Percentiles rank a stretch among this genome's conserved stretches.
Evolutionary conservation across 2,797 vertebrate species (phyloP).

Genomic region (Borostomias antarcticus): DNA sequence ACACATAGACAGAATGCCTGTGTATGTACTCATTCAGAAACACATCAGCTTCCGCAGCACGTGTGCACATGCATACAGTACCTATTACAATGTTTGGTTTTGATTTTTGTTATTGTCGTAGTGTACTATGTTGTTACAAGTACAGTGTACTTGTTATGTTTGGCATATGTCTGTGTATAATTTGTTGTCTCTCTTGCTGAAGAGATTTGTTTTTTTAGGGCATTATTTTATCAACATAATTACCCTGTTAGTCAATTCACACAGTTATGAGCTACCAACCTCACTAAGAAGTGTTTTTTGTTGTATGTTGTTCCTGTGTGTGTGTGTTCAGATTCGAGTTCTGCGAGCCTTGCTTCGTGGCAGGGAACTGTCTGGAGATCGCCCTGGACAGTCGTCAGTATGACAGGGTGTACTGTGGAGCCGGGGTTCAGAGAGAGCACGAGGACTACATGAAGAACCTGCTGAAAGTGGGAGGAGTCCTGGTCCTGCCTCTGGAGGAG

Average conservation of each 20-base stretch:
- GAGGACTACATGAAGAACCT: conserved; percentile 89
- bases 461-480: conserved; percentile 86
- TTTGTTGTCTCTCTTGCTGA: too few relatives aligned
- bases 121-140: too few relatives aligned
- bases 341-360: conserved; percentile 87
- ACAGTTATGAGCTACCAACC: neutral
- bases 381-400: conserved; percentile 83
- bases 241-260: too few relatives aligned
- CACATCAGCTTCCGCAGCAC: too few relatives aligned
- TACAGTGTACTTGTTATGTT: too few relatives aligned
- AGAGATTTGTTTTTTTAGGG: too few relatives aligned
- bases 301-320: neutral
- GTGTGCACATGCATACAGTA: too few relatives aligned
- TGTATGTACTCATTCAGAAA: too few relatives aligned
- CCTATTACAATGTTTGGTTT: too few relatives aligned
- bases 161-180: too few relatives aligned
- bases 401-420: conserved; percentile 88
- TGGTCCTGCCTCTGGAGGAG: conserved; percentile 88
- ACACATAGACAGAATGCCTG: neutral
- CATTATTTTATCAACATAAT: too few relatives aligned
- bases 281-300: neutral
- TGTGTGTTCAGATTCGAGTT: conserved; percentile 82
- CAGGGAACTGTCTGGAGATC: conserved; percentile 87
- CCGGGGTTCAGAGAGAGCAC: conserved; percentile 86
- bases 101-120: too few relatives aligned